Conservation (phyloP, 2,888 invertebrate genomes). For the Himalopsyche kuldschensis region DNA sequence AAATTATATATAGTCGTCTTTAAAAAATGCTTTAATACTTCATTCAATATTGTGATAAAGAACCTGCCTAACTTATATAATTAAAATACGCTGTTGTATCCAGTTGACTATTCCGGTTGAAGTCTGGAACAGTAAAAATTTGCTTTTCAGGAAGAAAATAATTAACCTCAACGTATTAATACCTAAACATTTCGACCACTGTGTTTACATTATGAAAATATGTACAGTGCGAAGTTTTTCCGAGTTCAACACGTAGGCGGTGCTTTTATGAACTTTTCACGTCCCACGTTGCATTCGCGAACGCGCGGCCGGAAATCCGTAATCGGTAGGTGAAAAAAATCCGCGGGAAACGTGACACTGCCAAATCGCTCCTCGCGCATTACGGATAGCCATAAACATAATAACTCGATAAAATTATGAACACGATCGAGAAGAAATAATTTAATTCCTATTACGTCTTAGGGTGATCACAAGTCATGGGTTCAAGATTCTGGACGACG, state of each 20-base stretch:
- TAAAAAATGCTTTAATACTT: too few species aligned
- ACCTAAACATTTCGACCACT: background rate
- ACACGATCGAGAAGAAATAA: background rate
- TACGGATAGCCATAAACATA: background rate
- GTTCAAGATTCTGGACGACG: background rate
- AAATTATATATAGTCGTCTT: too few species aligned
- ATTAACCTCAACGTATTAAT: too few species aligned
- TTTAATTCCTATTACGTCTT: background rate
- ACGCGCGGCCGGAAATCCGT: background rate
- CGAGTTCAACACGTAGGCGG: background rate
- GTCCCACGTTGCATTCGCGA: constrained; percentile 4
- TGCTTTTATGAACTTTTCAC: background rate
- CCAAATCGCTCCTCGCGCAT: background rate
- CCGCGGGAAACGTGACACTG: background rate
- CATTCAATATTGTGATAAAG: too few species aligned
- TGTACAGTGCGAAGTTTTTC: background rate
- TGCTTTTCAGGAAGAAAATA: too few species aligned
- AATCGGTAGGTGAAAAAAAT: background rate
- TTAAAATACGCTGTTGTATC: too few species aligned
- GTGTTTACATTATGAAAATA: background rate
- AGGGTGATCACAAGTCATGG: background rate
- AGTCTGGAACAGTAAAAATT: too few species aligned
- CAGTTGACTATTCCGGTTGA: too few species aligned
- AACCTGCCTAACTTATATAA: too few species aligned
- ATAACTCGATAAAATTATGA: background rate